Evolutionary conservation across 2,888 invertebrate species (phyloP).

Genomic region (Aphodius sticticus): DNA sequence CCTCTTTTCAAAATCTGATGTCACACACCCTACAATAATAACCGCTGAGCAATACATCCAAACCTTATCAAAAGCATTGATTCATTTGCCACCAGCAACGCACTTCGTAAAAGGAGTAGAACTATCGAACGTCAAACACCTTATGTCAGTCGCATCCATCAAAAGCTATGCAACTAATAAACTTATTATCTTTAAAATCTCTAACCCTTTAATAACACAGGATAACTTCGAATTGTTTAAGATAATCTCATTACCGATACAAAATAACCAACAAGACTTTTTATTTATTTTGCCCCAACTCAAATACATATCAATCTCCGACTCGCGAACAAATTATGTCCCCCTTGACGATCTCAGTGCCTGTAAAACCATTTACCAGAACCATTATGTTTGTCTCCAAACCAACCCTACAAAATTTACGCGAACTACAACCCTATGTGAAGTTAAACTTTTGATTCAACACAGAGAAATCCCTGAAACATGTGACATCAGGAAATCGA

Average conservation of each 20-base stretch:
- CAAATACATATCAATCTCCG: conserved; percentile 1
- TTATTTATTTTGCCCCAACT: conserved; percentile 11
- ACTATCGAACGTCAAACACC: background rate
- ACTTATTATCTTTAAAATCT: conserved; percentile 17
- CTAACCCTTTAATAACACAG: conserved; percentile 26
- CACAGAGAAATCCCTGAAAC: background rate
- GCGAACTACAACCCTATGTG: conserved; percentile 6
- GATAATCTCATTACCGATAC: conserved; percentile 21
- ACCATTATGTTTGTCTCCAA: background rate
- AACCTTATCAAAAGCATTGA: conserved; percentile 11
- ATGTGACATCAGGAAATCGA: conserved; percentile 6
- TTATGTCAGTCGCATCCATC: conserved; percentile 9
- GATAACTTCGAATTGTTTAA: conserved; percentile 13
- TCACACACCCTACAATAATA: background rate
- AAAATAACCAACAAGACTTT: background rate
- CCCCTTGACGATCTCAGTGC: background rate
- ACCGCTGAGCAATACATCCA: conserved; percentile 16
- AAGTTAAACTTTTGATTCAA: conserved; percentile 9
- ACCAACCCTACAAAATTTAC: conserved; percentile 7
- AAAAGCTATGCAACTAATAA: background rate
- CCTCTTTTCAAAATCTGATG: too few species aligned
- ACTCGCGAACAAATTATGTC: background rate
- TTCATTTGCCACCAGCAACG: background rate
- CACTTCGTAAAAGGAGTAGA: background rate
- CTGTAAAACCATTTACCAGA: background rate